Evolutionary conservation across 2,113 vertebrate species (phyloP), one percentile per base, ranked within the genome.

Genomic region (Festucalex cinctus): DNA sequence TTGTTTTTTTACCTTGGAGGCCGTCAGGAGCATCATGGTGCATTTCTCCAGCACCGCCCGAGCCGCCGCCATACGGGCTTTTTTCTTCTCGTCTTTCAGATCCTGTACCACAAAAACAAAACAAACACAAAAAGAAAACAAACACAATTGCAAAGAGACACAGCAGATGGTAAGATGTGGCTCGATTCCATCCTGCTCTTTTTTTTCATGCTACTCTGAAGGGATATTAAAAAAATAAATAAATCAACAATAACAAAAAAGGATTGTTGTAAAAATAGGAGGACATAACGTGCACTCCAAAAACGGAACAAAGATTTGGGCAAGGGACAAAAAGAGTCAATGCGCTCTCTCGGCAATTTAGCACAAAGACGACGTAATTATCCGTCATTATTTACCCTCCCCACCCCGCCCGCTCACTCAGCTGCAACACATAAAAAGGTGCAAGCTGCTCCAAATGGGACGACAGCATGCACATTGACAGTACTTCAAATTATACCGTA

Each of bases 21-120:
- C 95, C 58, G 97, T 99, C 68, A 99, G 93, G 28, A 99, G 95
- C 97, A 99, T 99, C 97, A 99, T 99, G 26, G 97, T 99, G 78
- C 97, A 98, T 79, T 99, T 99, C 86, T 99, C 97, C 73, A 99
- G 93, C 76, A 99, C 93, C 0, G 97, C 94, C 71, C 97, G 91
- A 37, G 96, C 95, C 26, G 96, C 97, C 66, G 97, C 97, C 96
- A 99, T 99, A 77, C 93, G 93, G 3, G 97, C 96, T 80, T 97
- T 98, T 87, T 98, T 97, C 91, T 97, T 99, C 84, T 99, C 97
- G 78, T 98, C 96, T 85, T 99, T 99, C 83, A 99, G 89, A 89
- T 99, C 97, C 97, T 99, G 69, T 66, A 87, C 63, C 59, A 57
- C 24, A 74, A 39, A 64, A 56, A 44, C 16, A 14, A 14, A 44